These are phyloP conservation scores for Tadarida brasiliensis DNA, from an alignment of 2,797 vertebrate genomes.

Conservation along the genomic window DNA sequence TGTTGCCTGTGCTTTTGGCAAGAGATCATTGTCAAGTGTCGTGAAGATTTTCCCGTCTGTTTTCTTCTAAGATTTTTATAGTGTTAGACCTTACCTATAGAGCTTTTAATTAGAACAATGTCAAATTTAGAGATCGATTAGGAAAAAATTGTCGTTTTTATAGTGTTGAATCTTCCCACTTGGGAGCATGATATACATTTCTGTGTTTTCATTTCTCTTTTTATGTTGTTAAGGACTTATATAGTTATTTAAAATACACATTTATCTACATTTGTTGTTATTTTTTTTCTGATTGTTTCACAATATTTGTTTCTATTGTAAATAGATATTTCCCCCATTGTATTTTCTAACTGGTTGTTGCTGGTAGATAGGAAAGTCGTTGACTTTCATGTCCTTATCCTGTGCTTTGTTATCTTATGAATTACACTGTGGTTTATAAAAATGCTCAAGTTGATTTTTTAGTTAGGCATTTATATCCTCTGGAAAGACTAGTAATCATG, in stretches of 20 bases:
- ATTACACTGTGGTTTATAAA: not conserved
- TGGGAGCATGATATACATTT: not conserved
- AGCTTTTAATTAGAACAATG: not conserved
- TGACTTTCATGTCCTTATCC: not conserved
- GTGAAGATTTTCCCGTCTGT: not conserved
- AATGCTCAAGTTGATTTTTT: slow-evolving; percentile 9
- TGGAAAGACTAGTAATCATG: not conserved
- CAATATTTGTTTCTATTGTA: not conserved
- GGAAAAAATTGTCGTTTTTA: not conserved
- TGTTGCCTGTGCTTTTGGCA: not conserved
- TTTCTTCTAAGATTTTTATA: not conserved
- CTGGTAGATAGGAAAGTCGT: not conserved
- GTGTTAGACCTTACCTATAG: not conserved
- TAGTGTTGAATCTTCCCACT: not conserved
- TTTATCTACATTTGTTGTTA: not conserved
- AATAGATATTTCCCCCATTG: not conserved
- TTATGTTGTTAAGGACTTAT: not conserved
- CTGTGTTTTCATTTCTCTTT: not conserved
- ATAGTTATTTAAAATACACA: not conserved
- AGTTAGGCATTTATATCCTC: not conserved
- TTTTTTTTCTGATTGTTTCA: not conserved
- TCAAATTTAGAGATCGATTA: slow-evolving; percentile 5
- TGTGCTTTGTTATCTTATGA: not conserved
- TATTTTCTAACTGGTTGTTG: not conserved
- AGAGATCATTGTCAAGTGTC: not conserved